Evolutionary conservation across 1,140 invertebrate species (phyloP), one percentile per base, ranked within the genome.

Genomic region (Drosophila tristis): DNA sequence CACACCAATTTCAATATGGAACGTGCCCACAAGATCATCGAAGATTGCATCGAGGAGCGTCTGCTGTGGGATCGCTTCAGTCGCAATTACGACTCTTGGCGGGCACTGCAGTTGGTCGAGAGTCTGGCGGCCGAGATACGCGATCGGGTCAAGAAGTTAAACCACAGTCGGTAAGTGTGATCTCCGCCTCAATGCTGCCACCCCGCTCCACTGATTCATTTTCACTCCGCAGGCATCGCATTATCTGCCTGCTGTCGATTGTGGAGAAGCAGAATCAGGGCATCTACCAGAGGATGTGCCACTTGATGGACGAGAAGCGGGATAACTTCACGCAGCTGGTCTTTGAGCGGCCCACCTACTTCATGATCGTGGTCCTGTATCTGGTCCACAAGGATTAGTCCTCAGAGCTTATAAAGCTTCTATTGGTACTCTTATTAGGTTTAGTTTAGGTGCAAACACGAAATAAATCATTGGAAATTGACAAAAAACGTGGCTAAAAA

Each of bases 1-100:
- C 86, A 87, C 67, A 92, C 85, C 61, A 91, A 92, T 77, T 92
- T 92, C 60, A 92, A 84, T 66, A 92, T 92, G 91, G 91, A 92
- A 76, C 66, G 80, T 67, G 86, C 85, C 48, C 78, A 80, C 20
- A 92, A 92, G 74, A 70, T 92, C 26, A 91, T 92, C 23, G 91
- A 90, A 54, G 64, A 82, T 53, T 86, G 86, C 62, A 92, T 92
- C 47, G 91, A 92, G 62, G 91, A 92, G 75, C 82, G 91, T 62
- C 67, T 92, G 65, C 68, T 84, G 20, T 92, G 91, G 91, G 91
- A 92, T 79, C 85, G 91, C 4, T 91, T 91, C 29, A 91, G 89
- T 49, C 91, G 91, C 56, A 90, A 80, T 42, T 92, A 89, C 53
- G 91, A 92, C 57, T 91, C 91, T 6, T 92, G 91, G 91, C 85